Percentiles rank a stretch among this genome's conserved stretches.
Evolutionary conservation across 2,797 vertebrate species (phyloP).

Genomic region (Antennarius maculatus): DNA sequence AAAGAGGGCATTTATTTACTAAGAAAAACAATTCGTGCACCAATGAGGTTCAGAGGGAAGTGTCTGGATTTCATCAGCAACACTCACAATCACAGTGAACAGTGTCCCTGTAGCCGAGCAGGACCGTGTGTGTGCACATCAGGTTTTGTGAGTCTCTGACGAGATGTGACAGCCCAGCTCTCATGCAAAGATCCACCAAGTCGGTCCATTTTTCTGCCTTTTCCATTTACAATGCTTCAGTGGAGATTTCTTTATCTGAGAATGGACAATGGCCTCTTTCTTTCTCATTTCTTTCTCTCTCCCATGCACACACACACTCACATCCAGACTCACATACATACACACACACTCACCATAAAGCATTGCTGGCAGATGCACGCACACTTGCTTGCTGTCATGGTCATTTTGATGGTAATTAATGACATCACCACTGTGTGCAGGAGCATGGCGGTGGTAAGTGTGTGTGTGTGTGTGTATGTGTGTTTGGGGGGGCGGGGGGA

Average conservation of each 20-base stretch:
- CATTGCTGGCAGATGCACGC: slow-evolving; percentile 68
- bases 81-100: slow-evolving; percentile 64
- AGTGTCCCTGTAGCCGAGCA: slow-evolving; percentile 69
- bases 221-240: slow-evolving; percentile 93
- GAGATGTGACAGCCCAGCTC: slow-evolving; percentile 84
- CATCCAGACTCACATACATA: slow-evolving; percentile 51
- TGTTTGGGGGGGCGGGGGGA: slow-evolving; percentile 60
- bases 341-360: slow-evolving; percentile 51
- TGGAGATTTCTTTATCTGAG: slow-evolving; percentile 95
- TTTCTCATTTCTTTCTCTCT: slow-evolving; percentile 61
- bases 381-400: slow-evolving; percentile 80
- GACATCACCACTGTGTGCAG: slow-evolving; percentile 83
- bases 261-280: slow-evolving; percentile 85
- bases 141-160: slow-evolving; percentile 84
- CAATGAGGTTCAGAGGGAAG: slow-evolving; percentile 44
- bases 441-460: slow-evolving; percentile 61
- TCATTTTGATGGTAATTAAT: slow-evolving; percentile 90
- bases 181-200: slow-evolving; percentile 81
- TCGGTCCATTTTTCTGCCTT: slow-evolving; percentile 89
- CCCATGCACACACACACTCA: slow-evolving; percentile 41
- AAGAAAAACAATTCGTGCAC: slow-evolving; percentile 22
- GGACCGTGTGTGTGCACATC: slow-evolving; percentile 78
- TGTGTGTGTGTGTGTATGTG: slow-evolving; percentile 49
- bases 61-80: slow-evolving; percentile 59
- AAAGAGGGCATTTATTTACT: neutral